phyloP scores from a whole-genome alignment of 2,113 vertebrate genomes.

The Tragelaphus scriptus region DNA sequence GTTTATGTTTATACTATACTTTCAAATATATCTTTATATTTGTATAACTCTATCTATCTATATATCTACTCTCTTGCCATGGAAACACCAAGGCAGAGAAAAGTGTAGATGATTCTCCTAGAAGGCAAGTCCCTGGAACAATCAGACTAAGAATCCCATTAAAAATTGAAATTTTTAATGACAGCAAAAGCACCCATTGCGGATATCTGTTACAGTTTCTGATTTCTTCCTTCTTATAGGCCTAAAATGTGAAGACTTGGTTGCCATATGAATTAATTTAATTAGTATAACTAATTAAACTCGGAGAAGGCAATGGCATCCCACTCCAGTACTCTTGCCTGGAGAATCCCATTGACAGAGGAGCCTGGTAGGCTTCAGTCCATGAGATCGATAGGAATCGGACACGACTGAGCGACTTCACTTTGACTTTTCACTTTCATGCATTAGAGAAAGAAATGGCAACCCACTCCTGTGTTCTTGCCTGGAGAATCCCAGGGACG shows the following conservation, averaged over 20 bases:
- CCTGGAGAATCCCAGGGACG: too few species aligned
- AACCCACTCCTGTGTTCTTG: too few species aligned
- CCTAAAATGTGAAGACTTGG: neutral
- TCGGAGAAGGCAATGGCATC: too few species aligned
- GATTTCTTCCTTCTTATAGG: neutral
- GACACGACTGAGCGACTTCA: too few species aligned
- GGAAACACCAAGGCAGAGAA: neutral
- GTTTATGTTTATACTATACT: neutral
- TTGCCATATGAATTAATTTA: neutral
- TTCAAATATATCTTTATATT: neutral
- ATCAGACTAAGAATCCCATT: neutral
- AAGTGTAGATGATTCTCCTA: neutral
- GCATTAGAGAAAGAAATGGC: too few species aligned
- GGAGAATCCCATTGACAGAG: too few species aligned
- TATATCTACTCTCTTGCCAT: neutral
- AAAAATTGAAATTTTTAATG: neutral
- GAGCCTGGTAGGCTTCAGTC: too few species aligned
- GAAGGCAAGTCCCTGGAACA: neutral
- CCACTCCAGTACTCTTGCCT: too few species aligned
- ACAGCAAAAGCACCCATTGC: neutral
- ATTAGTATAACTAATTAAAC: neutral
- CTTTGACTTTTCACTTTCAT: too few species aligned
- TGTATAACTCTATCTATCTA: neutral
- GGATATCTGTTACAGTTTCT: neutral
- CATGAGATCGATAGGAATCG: too few species aligned